Base-by-base conservation (phyloP, 2,888 invertebrate species). In the Platycnemis pennipes region DNA sequence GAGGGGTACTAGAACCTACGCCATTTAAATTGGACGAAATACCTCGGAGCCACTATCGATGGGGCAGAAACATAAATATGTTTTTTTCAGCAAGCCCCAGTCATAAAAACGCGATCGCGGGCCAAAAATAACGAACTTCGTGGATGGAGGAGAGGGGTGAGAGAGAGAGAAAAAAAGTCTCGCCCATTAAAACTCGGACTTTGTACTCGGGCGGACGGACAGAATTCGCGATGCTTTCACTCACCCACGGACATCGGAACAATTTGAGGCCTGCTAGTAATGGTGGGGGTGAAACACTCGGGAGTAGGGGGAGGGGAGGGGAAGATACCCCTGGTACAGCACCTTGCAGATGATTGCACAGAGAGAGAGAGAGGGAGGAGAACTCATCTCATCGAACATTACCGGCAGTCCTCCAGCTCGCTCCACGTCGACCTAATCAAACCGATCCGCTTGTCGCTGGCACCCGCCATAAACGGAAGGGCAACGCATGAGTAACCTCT, bases 351-450 rank as follows among this genome's bases (percentile, higher is more conserved):
- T 77, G 77, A 77, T 37, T 77, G 77, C 31, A 37, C 44, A 63
- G n/a, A 44, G 91, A 11, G 91, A 69, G 45, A 45, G 56, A 63
- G 49, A n/a, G 56, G 31, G n/a, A n/a, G 5, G 16, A 49, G 46
- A 42, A 56, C 53, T 26, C 86, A 86, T 87, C 22, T 22, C 91
- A 91, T 91, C 56, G 56, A 91, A 56, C 91, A 91, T 91, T 91
- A 63, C 91, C 91, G 63, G 56, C n/a, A 44, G 91, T 44, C 44
- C 16, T 31, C 37, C 63, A 56, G n/a, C 44, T 63, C 46, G 4
- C 45, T 22, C 45, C 87, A 2, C 63, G 44, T 44, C 56, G 31
- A 63, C 63, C 91, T 63, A 91, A 63, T 91, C 91, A 91, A 63
- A 26, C 91, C 63, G 63, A 91, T 56, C 91, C 63, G 91, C 63